Evolutionary conservation across 2,888 invertebrate genomes (phyloP).

Genomic region (Drosophila falleni): DNA sequence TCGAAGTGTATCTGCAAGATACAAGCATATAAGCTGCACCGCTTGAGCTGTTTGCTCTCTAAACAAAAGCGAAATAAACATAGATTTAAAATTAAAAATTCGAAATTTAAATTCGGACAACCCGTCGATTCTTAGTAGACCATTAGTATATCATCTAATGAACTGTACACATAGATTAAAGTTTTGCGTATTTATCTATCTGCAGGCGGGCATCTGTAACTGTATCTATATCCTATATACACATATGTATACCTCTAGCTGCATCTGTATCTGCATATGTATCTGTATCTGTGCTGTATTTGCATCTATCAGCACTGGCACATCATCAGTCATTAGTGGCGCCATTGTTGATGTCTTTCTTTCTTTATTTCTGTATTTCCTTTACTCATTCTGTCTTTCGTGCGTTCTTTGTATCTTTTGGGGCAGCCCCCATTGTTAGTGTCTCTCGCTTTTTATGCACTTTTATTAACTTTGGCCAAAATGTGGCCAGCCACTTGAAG

Average conservation of each 20-base stretch:
- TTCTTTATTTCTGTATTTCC: slow-evolving; percentile 33
- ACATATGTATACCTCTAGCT: slow-evolving; percentile 12
- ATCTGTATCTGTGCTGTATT: slow-evolving; percentile 45
- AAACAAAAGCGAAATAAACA: slow-evolving; percentile 66
- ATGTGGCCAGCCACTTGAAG: slow-evolving; percentile 77
- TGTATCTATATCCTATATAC: slow-evolving; percentile 16
- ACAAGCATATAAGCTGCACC: slow-evolving; percentile 28
- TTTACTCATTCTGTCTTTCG: slow-evolving; percentile 11
- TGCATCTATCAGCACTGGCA: slow-evolving; percentile 79
- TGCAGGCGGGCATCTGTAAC: slow-evolving; percentile 32
- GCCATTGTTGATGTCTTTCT: slow-evolving; percentile 68
- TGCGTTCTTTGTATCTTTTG: slow-evolving; percentile 21
- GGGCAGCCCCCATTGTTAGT: slow-evolving; percentile 67
- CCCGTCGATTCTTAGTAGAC: slow-evolving; percentile 20
- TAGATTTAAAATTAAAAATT: slow-evolving; percentile 8
- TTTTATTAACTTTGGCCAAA: slow-evolving; percentile 81
- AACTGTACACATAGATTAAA: slow-evolving; percentile 22
- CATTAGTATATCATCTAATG: slow-evolving; percentile 44
- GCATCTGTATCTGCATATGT: slow-evolving; percentile 9
- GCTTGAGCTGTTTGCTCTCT: slow-evolving; percentile 57
- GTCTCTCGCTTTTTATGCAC: slow-evolving; percentile 70
- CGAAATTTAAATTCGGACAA: slow-evolving; percentile 7
- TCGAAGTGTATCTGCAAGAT: slow-evolving; percentile 35
- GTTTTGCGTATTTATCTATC: slow-evolving; percentile 49
- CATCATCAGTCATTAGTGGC: slow-evolving; percentile 83